phyloP scores from a whole-genome alignment of 2,113 vertebrate genomes.

The Vireo altiloquus region DNA sequence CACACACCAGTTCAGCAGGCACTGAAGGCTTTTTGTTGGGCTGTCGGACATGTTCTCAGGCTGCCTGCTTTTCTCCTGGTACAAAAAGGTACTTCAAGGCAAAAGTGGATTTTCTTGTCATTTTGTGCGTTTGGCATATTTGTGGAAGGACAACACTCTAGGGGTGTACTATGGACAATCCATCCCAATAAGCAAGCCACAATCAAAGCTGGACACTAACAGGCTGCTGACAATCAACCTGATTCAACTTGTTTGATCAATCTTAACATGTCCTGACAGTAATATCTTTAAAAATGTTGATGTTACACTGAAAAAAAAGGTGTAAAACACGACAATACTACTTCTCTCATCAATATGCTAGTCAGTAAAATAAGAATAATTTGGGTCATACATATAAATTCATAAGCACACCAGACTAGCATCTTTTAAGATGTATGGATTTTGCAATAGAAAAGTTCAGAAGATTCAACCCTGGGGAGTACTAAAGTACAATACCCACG shows the following conservation, averaged over 20 bases:
- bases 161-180: neutral
- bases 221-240: neutral
- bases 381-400: neutral
- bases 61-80: neutral
- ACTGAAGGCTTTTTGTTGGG: neutral
- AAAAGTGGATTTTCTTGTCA: neutral
- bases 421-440: neutral
- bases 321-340: neutral
- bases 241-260: neutral
- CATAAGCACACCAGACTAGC: neutral
- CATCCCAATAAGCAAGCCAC: fast-evolving
- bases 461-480: neutral
- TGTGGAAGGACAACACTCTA: neutral
- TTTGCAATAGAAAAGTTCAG: neutral
- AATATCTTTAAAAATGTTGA: neutral
- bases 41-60: neutral
- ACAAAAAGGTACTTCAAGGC: neutral
- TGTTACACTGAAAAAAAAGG: neutral
- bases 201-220: neutral
- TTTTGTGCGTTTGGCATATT: neutral
- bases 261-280: neutral
- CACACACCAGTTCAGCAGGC: fast-evolving
- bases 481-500: neutral
- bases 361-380: neutral
- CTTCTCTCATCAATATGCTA: neutral